A percentile compares a stretch with the other conserved stretches of the same genome.
Conservation (phyloP, 1,140 invertebrate species). For the Ptiloglossa arizonensis region DNA sequence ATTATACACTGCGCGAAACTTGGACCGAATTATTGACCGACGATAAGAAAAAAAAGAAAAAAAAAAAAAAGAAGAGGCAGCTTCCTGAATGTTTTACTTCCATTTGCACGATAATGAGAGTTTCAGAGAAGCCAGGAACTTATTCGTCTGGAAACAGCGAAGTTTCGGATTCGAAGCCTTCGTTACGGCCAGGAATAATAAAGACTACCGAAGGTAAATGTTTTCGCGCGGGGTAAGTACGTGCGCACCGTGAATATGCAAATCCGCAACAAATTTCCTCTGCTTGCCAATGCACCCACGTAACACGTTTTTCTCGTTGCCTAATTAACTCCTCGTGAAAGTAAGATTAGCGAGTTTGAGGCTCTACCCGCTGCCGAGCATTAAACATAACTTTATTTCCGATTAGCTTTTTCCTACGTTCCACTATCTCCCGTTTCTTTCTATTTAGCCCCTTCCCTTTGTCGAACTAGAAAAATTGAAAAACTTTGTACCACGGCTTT, state of each 20-base stretch:
- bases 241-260: constrained; percentile 70
- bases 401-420: constrained; percentile 45
- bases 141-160: constrained; percentile 58
- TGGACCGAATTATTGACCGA: neutral
- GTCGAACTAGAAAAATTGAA: neutral
- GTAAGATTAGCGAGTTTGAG: constrained; percentile 70
- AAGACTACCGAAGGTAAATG: constrained; percentile 69
- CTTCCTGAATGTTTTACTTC: constrained; percentile 52
- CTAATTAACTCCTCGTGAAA: constrained; percentile 71
- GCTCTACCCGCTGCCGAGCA: constrained; percentile 22
- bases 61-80: neutral
- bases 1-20: neutral
- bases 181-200: constrained; percentile 66
- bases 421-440: neutral
- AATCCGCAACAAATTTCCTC: constrained; percentile 68
- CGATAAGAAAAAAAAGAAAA: constrained; percentile 2
- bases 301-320: constrained; percentile 65
- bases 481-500: neutral
- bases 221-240: constrained; percentile 67
- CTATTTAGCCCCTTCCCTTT: neutral
- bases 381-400: constrained; percentile 63
- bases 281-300: constrained; percentile 50
- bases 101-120: constrained; percentile 62
- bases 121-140: constrained; percentile 48
- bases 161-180: constrained; percentile 65